A percentile compares a stretch with the other conserved stretches of the same genome.
These are phyloP conservation scores for Cotesia chilonis DNA, from an alignment of 1,140 invertebrate species.

Conservation along the genomic window DNA sequence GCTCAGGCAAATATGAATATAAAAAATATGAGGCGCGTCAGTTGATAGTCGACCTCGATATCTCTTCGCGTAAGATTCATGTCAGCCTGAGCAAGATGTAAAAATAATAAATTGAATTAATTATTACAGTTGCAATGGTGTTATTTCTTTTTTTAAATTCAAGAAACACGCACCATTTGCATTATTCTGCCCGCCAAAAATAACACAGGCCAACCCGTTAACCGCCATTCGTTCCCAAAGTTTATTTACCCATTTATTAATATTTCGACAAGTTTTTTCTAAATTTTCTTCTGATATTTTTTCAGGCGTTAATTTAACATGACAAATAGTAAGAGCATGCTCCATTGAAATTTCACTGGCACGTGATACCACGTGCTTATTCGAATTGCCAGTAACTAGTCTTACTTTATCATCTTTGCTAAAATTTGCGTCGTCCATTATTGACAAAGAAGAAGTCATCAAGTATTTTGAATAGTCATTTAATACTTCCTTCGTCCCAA, in stretches of 20 bases:
- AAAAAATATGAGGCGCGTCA: slow-evolving; percentile 24
- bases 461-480: slow-evolving; percentile 67
- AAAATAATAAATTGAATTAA: neutral
- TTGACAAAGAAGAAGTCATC: slow-evolving; percentile 49
- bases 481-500: slow-evolving; percentile 68
- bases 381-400: slow-evolving; percentile 58
- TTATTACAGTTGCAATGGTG: slow-evolving; percentile 13
- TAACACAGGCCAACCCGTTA: slow-evolving; percentile 67
- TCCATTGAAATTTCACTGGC: slow-evolving; percentile 64
- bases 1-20: slow-evolving; percentile 22
- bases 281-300: slow-evolving; percentile 56
- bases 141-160: slow-evolving; percentile 58
- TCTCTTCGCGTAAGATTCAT: slow-evolving; percentile 16
- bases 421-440: slow-evolving; percentile 55
- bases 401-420: slow-evolving; percentile 62
- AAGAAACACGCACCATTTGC: slow-evolving; percentile 67
- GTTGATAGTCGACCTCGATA: slow-evolving; percentile 13
- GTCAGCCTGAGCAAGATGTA: slow-evolving; percentile 9
- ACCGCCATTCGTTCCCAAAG: slow-evolving; percentile 68
- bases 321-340: slow-evolving; percentile 70
- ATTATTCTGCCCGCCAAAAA: slow-evolving; percentile 68
- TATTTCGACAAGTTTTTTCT: slow-evolving; percentile 60
- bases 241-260: slow-evolving; percentile 72
- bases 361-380: slow-evolving; percentile 66
- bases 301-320: slow-evolving; percentile 65